Base-by-base conservation (phyloP, 2,797 vertebrate genomes). In the Phyllotis vaccarum region DNA sequence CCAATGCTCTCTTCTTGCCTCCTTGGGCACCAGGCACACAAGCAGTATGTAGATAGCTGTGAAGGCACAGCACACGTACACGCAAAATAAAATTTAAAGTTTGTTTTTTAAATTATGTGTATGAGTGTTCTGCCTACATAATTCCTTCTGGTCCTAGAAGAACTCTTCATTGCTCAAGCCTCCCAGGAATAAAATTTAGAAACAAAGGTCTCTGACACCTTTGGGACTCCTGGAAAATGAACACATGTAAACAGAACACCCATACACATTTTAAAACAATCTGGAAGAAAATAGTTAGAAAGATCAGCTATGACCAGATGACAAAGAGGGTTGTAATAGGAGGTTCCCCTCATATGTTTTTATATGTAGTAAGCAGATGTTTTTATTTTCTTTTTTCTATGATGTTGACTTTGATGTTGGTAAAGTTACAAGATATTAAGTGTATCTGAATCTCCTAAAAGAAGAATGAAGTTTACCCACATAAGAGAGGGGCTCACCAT, bases 341-440 rank as follows among this genome's bases (percentile, higher is more conserved):
- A 34, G 31, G 75, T 52, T 31, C 95, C 46, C 79, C n/a, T n/a
- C 64, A 60, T 78, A 81, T 68, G 60, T 17, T 24, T 76, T 56
- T 6, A 52, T 52, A 54, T 31, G 52, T 40, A 72, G 27, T 82
- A 79, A 95, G 17, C 16, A 89, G 78, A 91, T 90, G 49, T 83
- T 95, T 92, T 76, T 93, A 9, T 72, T 96, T 95, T 90, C 19
- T 94, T 91, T 74, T 83, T 74, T 79, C 40, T 93, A 86, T 60
- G 75, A 60, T 90, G 37, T 86, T 93, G 89, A 91, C 83, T 89
- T 81, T 31, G 76, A 91, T 80, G 24, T 93, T 66, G 94, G 52
- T 92, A 91, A 95, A 92, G 52, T 79, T 95, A 86, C 0, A 86
- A 16, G 40, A 88, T 92, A 74, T 85, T 37, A 81, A 83, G 5